A percentile compares a stretch with the other conserved stretches of the same genome.
phyloP scores from a whole-genome alignment of 2,797 vertebrate species.

The Acanthurus lineatus region DNA sequence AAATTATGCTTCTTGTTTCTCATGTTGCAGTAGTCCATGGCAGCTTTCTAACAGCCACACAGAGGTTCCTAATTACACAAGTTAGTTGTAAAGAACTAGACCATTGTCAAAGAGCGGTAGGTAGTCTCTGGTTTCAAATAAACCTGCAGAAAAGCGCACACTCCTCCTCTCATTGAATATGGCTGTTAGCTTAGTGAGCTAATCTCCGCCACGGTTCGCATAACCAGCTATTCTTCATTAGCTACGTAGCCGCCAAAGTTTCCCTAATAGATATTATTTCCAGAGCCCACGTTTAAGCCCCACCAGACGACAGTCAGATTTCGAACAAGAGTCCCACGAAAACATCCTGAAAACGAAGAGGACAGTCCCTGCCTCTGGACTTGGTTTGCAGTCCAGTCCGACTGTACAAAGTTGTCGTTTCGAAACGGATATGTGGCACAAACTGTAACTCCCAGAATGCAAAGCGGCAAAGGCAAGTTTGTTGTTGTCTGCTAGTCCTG shows the following conservation, averaged over 20 bases:
- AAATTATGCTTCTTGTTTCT: slow-evolving; percentile 31
- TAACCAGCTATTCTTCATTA: slow-evolving; percentile 54
- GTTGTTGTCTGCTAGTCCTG: neutral
- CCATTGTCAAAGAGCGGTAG: slow-evolving; percentile 1
- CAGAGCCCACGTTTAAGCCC: slow-evolving; percentile 12
- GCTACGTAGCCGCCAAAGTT: slow-evolving; percentile 60
- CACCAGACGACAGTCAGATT: slow-evolving; percentile 2
- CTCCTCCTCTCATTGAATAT: slow-evolving; percentile 40
- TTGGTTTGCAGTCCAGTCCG: slow-evolving; percentile 38
- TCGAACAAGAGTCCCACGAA: neutral
- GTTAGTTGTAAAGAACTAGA: neutral
- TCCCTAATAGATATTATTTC: slow-evolving; percentile 21
- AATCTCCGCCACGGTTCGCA: slow-evolving; percentile 59
- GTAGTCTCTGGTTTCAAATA: neutral
- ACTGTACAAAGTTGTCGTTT: slow-evolving; percentile 54
- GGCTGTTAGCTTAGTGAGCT: slow-evolving; percentile 76
- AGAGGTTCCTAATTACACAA: neutral
- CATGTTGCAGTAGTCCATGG: slow-evolving; percentile 44
- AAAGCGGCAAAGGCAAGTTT: slow-evolving; percentile 57
- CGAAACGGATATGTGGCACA: slow-evolving; percentile 79
- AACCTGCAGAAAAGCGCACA: slow-evolving; percentile 29
- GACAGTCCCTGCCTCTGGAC: slow-evolving; percentile 33
- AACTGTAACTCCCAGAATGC: slow-evolving; percentile 83
- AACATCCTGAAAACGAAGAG: slow-evolving; percentile 42
- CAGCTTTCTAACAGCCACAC: neutral